A percentile compares a stretch with the other conserved stretches of the same genome.
These are phyloP conservation scores for Hepsetus odoe DNA, from an alignment of 2,113 vertebrate species.

Conservation along the genomic window DNA sequence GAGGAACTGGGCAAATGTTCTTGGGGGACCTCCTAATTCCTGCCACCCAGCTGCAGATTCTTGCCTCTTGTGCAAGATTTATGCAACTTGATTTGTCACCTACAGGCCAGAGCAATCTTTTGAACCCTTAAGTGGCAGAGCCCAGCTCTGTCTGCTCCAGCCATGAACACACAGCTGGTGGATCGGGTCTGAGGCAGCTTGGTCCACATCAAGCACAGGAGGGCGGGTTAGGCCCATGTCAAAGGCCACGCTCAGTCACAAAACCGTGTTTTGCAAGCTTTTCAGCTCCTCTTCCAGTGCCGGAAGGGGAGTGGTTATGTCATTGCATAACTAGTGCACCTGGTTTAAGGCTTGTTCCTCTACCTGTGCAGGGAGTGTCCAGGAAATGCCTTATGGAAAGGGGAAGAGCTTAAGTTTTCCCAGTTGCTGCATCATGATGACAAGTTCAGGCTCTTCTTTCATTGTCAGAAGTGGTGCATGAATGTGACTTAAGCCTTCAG, in stretches of 20 bases:
- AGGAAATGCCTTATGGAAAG: constrained; percentile 34
- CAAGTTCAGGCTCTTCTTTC: background rate
- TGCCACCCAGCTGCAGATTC: constrained; percentile 42
- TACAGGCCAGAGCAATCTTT: background rate
- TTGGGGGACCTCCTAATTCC: constrained; percentile 40
- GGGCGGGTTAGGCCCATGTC: background rate
- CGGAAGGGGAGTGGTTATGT: constrained; percentile 45
- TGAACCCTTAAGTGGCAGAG: background rate
- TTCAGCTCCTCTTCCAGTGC: constrained; percentile 35
- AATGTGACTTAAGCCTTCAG: background rate
- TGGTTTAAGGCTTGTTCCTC: constrained; percentile 31
- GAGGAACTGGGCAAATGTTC: constrained; percentile 48
- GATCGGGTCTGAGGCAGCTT: background rate
- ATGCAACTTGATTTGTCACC: constrained; percentile 3
- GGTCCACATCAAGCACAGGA: background rate
- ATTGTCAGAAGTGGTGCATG: background rate
- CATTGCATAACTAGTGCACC: constrained; percentile 51
- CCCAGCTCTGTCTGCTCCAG: no score
- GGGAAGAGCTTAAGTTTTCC: constrained; percentile 20
- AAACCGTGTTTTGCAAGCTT: constrained; percentile 41
- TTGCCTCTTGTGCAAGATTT: background rate
- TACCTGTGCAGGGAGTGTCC: constrained; percentile 34
- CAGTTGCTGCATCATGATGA: constrained; percentile 25
- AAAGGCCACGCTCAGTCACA: background rate
- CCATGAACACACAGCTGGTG: background rate